Evolutionary conservation across 2,113 vertebrate genomes (phyloP).

Genomic region (Platichthys stellatus): DNA sequence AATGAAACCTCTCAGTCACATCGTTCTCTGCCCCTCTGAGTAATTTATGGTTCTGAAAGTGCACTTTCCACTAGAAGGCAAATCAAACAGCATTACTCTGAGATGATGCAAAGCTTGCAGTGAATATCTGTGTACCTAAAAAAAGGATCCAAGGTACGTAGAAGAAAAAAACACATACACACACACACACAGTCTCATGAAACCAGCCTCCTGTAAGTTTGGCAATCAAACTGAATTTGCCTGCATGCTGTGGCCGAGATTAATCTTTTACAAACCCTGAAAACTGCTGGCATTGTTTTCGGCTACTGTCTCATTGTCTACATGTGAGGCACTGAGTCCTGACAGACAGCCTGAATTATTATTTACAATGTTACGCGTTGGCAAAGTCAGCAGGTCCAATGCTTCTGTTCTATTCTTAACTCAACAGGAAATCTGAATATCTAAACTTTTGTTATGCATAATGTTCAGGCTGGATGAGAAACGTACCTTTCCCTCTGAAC

Average conservation of each 20-base stretch:
- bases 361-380: neutral
- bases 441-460: neutral
- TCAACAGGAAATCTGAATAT: conserved; percentile 25
- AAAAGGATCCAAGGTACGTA: neutral
- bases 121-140: neutral
- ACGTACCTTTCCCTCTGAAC: conserved; percentile 23
- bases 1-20: neutral
- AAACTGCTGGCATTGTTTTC: conserved; percentile 11
- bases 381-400: conserved; percentile 12
- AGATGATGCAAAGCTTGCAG: conserved; percentile 36
- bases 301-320: neutral
- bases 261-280: neutral
- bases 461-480: conserved; percentile 17
- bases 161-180: neutral
- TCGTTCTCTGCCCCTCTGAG: neutral
- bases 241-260: conserved; percentile 13
- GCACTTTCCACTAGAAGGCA: conserved; percentile 43
- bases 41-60: conserved; percentile 1
- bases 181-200: neutral
- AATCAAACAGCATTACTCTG: conserved; percentile 15
- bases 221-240: conserved; percentile 1
- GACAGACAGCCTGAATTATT: conserved; percentile 47
- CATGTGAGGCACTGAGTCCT: neutral
- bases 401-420: conserved; percentile 16
- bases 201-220: neutral